Evolutionary conservation across 2,888 invertebrate species (phyloP).

Genomic region (Brenthis hecate): DNA sequence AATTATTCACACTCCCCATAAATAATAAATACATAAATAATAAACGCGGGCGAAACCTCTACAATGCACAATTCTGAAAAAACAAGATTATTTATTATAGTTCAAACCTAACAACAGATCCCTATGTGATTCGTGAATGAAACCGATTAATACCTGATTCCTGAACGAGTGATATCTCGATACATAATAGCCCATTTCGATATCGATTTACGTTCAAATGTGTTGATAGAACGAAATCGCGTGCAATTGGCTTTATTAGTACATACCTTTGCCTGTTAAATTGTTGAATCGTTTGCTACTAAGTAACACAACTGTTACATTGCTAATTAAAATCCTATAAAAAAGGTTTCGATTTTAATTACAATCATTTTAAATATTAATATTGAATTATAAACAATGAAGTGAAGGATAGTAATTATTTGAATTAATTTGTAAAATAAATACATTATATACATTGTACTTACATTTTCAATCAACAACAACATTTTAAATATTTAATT

Average conservation of each 20-base stretch:
- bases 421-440: no score
- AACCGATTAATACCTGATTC: conserved; percentile 48
- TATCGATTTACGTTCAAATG: conserved; percentile 27
- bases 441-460: no score
- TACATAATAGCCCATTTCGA: conserved; percentile 25
- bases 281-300: conserved; percentile 20
- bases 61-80: no score
- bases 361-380: no score
- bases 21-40: no score
- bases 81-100: no score
- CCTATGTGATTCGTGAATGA: conserved; percentile 46
- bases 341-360: neutral
- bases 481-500: no score
- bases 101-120: conserved; percentile 15
- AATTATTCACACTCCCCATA: no score
- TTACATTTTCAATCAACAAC: no score
- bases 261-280: conserved; percentile 9
- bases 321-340: neutral
- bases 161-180: conserved; percentile 41
- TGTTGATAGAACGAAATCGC: conserved; percentile 28
- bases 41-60: no score
- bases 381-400: no score
- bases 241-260: conserved; percentile 29
- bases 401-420: no score
- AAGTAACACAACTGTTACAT: conserved; percentile 11